Conservation (phyloP, 2,113 vertebrate genomes). For the Mobula hypostoma region DNA sequence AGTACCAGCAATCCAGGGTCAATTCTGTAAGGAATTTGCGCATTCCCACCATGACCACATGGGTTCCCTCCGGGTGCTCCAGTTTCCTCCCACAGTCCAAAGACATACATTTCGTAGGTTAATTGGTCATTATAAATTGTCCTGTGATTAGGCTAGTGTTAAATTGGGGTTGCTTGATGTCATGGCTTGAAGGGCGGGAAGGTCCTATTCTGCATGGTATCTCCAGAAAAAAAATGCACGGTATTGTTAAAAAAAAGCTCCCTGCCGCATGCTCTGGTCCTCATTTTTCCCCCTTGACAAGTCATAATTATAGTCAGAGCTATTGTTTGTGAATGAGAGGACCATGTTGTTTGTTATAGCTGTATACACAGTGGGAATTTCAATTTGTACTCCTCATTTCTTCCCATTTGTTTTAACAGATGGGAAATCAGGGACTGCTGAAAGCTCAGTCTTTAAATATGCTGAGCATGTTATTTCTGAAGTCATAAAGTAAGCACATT, state of each 20-base stretch:
- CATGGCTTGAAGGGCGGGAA: too few relatives aligned
- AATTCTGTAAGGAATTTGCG: too few relatives aligned
- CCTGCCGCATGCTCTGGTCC: background rate
- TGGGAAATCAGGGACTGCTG: background rate
- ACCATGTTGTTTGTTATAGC: background rate
- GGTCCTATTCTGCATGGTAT: too few relatives aligned
- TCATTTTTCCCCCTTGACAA: background rate
- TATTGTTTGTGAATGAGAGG: background rate
- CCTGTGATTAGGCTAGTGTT: too few relatives aligned
- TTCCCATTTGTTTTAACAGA: background rate
- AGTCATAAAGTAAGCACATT: background rate
- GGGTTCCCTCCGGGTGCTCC: too few relatives aligned
- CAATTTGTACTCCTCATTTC: background rate
- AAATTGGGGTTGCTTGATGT: too few relatives aligned
- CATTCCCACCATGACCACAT: too few relatives aligned
- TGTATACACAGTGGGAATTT: background rate
- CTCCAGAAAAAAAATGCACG: too few relatives aligned
- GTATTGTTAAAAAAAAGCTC: background rate
- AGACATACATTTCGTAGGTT: too few relatives aligned
- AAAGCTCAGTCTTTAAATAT: background rate
- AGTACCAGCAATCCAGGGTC: too few relatives aligned
- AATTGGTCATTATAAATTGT: too few relatives aligned
- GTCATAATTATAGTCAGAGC: background rate
- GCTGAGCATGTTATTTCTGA: background rate
- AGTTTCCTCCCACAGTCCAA: too few relatives aligned